Evolutionary conservation across 2,113 vertebrate genomes (phyloP).

Genomic region (Caloenas nicobarica): DNA sequence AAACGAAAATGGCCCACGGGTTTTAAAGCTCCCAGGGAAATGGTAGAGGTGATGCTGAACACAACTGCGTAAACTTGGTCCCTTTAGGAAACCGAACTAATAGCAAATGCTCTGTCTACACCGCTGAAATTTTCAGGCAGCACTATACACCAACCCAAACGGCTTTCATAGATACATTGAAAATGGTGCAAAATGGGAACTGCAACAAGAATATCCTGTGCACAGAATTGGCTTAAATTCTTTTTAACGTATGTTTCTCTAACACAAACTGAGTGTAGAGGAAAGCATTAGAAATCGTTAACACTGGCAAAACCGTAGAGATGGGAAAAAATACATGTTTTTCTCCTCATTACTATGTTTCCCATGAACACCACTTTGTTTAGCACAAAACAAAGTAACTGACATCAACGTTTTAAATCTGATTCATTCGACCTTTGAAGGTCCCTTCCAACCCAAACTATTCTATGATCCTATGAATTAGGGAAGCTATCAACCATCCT

Average conservation of each 20-base stretch:
- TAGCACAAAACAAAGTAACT: not conserved
- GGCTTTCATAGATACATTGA: not conserved
- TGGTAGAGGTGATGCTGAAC: not conserved
- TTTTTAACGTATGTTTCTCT: not conserved
- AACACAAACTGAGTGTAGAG: not conserved
- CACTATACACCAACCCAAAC: too few relatives aligned
- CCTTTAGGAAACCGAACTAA: not conserved
- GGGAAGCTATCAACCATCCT: not conserved
- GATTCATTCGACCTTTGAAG: not conserved
- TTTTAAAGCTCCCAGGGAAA: not conserved
- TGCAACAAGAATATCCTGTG: not conserved
- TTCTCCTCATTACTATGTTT: not conserved
- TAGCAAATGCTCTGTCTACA: not conserved
- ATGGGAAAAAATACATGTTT: accelerated
- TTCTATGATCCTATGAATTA: not conserved
- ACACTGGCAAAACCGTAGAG: not conserved
- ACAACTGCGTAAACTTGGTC: not conserved
- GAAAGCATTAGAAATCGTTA: not conserved
- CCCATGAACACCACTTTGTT: not conserved
- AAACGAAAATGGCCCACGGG: not conserved
- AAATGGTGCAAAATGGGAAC: not conserved
- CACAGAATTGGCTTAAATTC: not conserved
- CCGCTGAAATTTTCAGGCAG: not conserved
- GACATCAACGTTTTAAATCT: not conserved
- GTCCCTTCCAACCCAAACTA: not conserved